Evolutionary conservation across 2,113 vertebrate genomes (phyloP).

Genomic region (Nerophis lumbriciformis): DNA sequence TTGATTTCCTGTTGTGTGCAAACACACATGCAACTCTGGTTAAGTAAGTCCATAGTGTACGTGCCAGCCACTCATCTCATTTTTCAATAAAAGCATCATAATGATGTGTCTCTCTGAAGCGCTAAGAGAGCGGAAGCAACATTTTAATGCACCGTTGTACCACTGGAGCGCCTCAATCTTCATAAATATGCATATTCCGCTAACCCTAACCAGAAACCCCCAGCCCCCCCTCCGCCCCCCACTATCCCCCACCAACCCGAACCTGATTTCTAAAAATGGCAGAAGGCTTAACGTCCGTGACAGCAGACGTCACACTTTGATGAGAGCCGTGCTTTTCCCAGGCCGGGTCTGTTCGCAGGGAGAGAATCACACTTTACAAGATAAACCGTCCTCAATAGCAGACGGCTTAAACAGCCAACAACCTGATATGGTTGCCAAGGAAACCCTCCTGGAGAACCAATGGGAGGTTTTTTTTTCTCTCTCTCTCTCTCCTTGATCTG

Average conservation of each 20-base stretch:
- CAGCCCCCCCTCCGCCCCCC: conserved; percentile 32
- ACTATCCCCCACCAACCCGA: conserved; percentile 44
- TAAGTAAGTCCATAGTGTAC: no score
- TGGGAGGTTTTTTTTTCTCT: conserved; percentile 26
- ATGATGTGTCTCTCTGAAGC: conserved; percentile 39
- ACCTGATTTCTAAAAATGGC: conserved; percentile 56
- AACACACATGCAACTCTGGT: no score
- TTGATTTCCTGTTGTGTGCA: no score
- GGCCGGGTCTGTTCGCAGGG: conserved; percentile 57
- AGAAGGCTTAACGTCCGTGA: conserved; percentile 47
- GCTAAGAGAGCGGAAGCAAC: conserved; percentile 36
- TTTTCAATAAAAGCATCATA: conserved; percentile 41
- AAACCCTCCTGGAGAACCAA: conserved; percentile 68
- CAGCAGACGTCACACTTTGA: conserved; percentile 55
- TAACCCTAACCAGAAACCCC: conserved; percentile 50
- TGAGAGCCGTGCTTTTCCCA: conserved; percentile 48
- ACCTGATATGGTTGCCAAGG: conserved; percentile 75
- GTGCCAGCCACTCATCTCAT: conserved; percentile 34
- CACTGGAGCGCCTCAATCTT: conserved; percentile 35
- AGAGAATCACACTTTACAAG: conserved; percentile 55
- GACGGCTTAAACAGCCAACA: conserved; percentile 66
- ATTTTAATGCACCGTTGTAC: conserved; percentile 54
- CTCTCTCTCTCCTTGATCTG: conserved; percentile 40
- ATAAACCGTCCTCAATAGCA: conserved; percentile 57
- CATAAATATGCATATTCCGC: conserved; percentile 54